These are phyloP conservation scores for Phallusia fumigata DNA, from an alignment of 23 tunicate species.

Conservation along the genomic window DNA sequence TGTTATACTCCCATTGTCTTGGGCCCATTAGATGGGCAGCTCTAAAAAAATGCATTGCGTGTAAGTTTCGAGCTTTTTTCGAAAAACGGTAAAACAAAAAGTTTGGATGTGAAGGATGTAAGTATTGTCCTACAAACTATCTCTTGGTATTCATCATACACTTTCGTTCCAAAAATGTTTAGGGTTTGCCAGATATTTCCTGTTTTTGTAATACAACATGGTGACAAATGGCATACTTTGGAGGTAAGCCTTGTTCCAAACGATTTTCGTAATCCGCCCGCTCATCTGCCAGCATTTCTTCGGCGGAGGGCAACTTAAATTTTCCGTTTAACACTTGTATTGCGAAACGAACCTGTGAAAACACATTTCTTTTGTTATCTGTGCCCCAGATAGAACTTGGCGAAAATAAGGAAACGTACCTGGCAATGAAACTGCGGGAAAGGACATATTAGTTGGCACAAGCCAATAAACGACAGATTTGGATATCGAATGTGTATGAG, in stretches of 20 bases:
- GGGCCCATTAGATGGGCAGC: conserved; percentile 62
- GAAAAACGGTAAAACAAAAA: too few relatives aligned
- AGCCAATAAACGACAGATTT: conserved; percentile 64
- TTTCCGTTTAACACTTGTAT: conserved; percentile 43
- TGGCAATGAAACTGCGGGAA: conserved; percentile 90
- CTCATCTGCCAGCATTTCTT: conserved; percentile 67
- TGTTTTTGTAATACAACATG: too few relatives aligned
- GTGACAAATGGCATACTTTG: conserved; percentile 32
- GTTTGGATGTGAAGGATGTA: too few relatives aligned
- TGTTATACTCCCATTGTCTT: conserved; percentile 79
- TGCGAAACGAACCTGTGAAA: conserved; percentile 39
- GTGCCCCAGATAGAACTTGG: background rate
- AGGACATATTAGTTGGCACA: conserved; percentile 66
- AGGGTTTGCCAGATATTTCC: too few relatives aligned
- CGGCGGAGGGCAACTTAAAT: conserved; percentile 33
- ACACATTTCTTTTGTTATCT: background rate
- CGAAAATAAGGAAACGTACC: conserved; percentile 15
- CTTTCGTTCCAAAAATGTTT: too few relatives aligned
- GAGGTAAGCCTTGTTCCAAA: conserved; percentile 46
- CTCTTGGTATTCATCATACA: too few relatives aligned
- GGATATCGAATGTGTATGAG: conserved; percentile 59
- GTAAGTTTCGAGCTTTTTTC: too few relatives aligned
- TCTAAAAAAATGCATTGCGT: background rate
- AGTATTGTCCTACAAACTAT: too few relatives aligned
- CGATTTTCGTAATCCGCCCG: conserved; percentile 56